These are phyloP conservation scores for Callocephalon fimbriatum DNA, from an alignment of 2,113 vertebrate species.

Conservation along the genomic window DNA sequence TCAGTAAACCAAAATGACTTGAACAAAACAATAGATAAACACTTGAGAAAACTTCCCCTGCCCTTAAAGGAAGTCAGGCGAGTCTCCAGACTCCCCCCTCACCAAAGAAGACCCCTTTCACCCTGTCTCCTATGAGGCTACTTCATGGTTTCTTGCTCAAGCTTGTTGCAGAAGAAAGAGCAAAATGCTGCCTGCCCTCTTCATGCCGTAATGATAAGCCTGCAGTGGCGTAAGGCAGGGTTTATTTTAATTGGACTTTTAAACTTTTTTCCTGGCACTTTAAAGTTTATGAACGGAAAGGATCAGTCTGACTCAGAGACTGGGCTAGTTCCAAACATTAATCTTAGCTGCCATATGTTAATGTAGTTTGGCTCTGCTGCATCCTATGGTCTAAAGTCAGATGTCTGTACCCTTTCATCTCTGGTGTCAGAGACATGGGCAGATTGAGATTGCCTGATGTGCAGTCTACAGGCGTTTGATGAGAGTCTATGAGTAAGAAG, in stretches of 20 bases:
- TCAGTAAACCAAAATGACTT: background rate
- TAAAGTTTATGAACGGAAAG: slow-evolving; percentile 61
- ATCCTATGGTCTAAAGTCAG: slow-evolving; percentile 2
- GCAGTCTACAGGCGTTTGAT: background rate
- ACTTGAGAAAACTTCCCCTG: background rate
- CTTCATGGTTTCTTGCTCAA: background rate
- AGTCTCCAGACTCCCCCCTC: background rate
- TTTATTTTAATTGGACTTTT: slow-evolving; percentile 66
- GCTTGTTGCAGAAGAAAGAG: background rate
- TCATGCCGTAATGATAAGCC: background rate
- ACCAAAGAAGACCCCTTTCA: background rate
- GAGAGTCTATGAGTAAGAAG: background rate
- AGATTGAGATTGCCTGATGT: background rate
- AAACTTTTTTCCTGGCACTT: slow-evolving; percentile 49
- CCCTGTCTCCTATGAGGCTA: background rate
- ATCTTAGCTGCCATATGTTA: slow-evolving; percentile 62
- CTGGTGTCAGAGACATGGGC: background rate
- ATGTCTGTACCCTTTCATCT: background rate
- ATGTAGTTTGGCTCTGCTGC: slow-evolving; percentile 45
- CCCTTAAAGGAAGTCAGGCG: background rate
- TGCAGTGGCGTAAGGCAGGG: background rate
- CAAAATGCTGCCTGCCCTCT: background rate
- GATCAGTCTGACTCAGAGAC: slow-evolving; percentile 63
- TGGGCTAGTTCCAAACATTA: slow-evolving; percentile 54
- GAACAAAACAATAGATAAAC: background rate